Conservation (phyloP, 2,888 invertebrate species). For the Andrena fulva region DNA sequence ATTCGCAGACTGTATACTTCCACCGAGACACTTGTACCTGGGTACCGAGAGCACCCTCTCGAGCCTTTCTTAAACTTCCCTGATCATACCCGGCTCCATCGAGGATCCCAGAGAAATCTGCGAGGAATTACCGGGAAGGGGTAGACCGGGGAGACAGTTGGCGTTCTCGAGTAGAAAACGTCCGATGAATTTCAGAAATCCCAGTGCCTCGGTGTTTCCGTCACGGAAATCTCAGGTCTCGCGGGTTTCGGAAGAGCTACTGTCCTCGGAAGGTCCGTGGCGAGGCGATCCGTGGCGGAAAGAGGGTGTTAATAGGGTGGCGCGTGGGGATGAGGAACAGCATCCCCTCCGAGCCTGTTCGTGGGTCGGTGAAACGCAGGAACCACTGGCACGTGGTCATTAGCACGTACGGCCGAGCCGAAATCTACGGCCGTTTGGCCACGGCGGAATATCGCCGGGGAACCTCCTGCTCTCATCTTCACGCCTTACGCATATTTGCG, state of each 20-base stretch:
- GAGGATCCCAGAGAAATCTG: slow-evolving; percentile 11
- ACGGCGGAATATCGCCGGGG: slow-evolving; percentile 12
- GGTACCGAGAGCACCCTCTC: too few species aligned
- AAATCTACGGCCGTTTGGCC: slow-evolving; percentile 63
- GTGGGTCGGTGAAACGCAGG: slow-evolving; percentile 60
- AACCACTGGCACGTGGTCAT: slow-evolving; percentile 61
- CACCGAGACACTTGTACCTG: too few species aligned
- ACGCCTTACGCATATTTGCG: slow-evolving; percentile 66
- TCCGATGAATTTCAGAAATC: slow-evolving; percentile 50
- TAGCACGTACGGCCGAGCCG: slow-evolving; percentile 56
- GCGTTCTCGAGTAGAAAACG: slow-evolving; percentile 32
- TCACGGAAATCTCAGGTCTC: neutral
- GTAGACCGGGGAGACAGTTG: neutral
- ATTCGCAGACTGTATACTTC: too few species aligned
- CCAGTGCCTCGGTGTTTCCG: slow-evolving; percentile 34
- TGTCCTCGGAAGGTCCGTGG: neutral
- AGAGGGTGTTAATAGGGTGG: slow-evolving; percentile 28
- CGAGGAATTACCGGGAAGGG: slow-evolving; percentile 39
- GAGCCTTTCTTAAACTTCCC: neutral
- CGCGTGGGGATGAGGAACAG: neutral
- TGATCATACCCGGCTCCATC: slow-evolving; percentile 13
- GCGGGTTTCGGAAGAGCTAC: neutral
- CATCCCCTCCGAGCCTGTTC: slow-evolving; percentile 48
- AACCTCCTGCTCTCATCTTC: slow-evolving; percentile 46
- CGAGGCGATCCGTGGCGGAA: slow-evolving; percentile 29